These are phyloP conservation scores for Leptogaster cylindrica DNA, from an alignment of 2,888 invertebrate species.

Conservation along the genomic window DNA sequence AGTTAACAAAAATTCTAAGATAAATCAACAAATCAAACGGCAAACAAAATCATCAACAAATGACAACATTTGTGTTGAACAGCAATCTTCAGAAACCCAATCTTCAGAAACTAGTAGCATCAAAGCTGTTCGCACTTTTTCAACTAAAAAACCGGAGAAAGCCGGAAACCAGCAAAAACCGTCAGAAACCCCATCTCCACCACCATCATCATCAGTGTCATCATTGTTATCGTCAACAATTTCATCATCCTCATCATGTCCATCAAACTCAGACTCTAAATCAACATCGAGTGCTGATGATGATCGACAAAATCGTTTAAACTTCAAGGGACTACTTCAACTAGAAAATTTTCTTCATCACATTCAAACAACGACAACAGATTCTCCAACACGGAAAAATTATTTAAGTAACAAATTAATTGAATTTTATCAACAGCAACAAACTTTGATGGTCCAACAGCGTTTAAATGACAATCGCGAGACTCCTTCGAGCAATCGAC, in stretches of 20 bases:
- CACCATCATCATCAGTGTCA: constrained; percentile 51
- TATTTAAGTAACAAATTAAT: constrained; percentile 18
- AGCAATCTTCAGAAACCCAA: constrained; percentile 11
- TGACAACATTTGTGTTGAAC: neutral
- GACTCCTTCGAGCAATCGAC: neutral
- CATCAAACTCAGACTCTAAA: neutral
- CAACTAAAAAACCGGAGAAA: too few species aligned
- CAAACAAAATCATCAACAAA: constrained; percentile 20
- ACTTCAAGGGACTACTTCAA: constrained; percentile 15
- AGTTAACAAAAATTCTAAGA: constrained; percentile 33
- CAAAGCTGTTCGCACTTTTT: too few species aligned
- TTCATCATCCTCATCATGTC: constrained; percentile 32
- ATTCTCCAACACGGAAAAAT: neutral
- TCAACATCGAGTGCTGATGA: neutral
- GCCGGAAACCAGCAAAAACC: too few species aligned
- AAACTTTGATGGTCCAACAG: neutral
- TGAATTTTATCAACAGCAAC: neutral
- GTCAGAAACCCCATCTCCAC: constrained; percentile 48
- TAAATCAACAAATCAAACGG: neutral
- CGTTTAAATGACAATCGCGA: too few species aligned
- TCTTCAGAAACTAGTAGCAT: too few species aligned
- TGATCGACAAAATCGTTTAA: neutral
- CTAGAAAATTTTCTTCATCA: constrained; percentile 18
- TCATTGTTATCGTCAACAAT: constrained; percentile 48
- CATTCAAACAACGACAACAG: constrained; percentile 16